Conservation (phyloP, 2,888 invertebrate genomes). For the Nyleta sp. region DNA sequence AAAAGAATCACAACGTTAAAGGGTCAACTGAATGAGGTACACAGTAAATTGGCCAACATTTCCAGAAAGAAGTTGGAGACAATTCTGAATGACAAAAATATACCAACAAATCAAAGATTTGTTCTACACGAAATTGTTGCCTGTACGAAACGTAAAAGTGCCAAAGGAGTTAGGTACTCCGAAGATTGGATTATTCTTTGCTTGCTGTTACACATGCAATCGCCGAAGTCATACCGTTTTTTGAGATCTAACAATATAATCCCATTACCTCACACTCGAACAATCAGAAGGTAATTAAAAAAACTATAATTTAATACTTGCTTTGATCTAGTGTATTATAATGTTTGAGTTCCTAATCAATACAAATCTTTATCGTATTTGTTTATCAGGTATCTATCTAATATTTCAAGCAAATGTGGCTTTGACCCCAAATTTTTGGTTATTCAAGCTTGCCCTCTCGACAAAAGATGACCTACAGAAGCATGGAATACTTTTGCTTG, state of each 20-base stretch:
- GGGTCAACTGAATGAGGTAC: not conserved
- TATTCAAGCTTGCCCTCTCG: no score
- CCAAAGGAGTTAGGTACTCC: not conserved
- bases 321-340: no score
- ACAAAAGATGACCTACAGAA: no score
- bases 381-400: no score
- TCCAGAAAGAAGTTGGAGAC: not conserved
- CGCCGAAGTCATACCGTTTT: slow-evolving; percentile 19
- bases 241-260: slow-evolving; percentile 16
- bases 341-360: no score
- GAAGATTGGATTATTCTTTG: slow-evolving; percentile 12
- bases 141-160: slow-evolving; percentile 1
- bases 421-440: no score
- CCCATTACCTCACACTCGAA: slow-evolving; percentile 19
- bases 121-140: slow-evolving; percentile 2
- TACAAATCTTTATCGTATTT: no score
- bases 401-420: no score
- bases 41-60: slow-evolving; percentile 6
- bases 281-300: slow-evolving; percentile 15
- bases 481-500: no score
- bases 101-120: slow-evolving; percentile 6
- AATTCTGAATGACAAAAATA: not conserved
- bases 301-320: no score
- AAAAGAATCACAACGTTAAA: not conserved
- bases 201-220: slow-evolving; percentile 34